Evolutionary conservation across 2,113 vertebrate species (phyloP), one percentile per base, ranked within the genome.

Genomic region (Microcebus murinus): DNA sequence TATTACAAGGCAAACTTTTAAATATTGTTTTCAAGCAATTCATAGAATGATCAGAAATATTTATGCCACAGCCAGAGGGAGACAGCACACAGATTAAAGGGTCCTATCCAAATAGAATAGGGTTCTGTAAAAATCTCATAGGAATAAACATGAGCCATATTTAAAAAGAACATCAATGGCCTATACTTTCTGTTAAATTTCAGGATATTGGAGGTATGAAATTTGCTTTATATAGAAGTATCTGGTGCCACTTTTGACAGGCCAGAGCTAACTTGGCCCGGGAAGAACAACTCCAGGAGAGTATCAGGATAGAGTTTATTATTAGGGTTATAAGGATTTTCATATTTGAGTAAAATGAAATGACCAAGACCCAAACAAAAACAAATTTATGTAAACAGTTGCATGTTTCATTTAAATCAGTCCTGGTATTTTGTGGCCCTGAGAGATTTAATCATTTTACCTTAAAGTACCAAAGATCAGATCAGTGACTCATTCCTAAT

Each of bases 1-100:
- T 70, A 42, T n/a, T 23, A 31, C 42, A 57, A 77, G 34, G 55
- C 48, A 84, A 70, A 90, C 76, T 71, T 73, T 52, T 36, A 91
- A 68, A 95, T 83, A 25, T 50, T 95, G 8, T 94, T 87, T 96
- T 71, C 25, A 96, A 65, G 31, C 31, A 68, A 23, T 74, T 87
- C 23, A 17, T n/a, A 65, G 29, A 68, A 90, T 50, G 6, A 10
- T 76, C 76, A 90, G 84, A 12, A 45, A 74, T 21, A 34, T 61
- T 95, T 48, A 90, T 80, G 21, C 88, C 50, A 90, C 1, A 89
- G 80, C 73, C 85, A 93, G 71, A 91, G 29, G n/a, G 36, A 89
- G 73, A 86, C 3, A 84, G 5, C 21, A 89, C 21, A 57, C 31
- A 70, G 17, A 57, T 36, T 36, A 77, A 74, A 67, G 0, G 45